Percentiles rank a stretch among this genome's conserved stretches.
phyloP scores from a whole-genome alignment of 2,797 vertebrate species.

The Pangasius mekongensis region DNA sequence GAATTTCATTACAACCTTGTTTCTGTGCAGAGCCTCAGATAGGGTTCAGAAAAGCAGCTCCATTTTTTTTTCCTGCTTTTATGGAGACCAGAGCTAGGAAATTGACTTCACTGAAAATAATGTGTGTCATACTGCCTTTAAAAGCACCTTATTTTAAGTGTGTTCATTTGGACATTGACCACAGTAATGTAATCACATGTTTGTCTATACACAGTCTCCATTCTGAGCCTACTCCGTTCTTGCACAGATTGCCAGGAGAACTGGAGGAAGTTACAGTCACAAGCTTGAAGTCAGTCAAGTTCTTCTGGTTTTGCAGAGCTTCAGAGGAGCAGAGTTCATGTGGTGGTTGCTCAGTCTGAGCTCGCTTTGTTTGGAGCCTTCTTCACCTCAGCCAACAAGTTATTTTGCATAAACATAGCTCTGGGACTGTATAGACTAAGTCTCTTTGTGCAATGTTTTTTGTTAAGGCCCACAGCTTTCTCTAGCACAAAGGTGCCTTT shows the following conservation, averaged over 20 bases:
- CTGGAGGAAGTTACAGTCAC: background rate
- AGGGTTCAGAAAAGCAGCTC: background rate
- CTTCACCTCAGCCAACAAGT: conserved; percentile 30
- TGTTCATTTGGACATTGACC: background rate
- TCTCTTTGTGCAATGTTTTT: conserved; percentile 3
- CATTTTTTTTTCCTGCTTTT: background rate
- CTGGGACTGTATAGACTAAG: background rate
- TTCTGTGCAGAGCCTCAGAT: background rate
- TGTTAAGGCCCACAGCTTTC: conserved; percentile 18
- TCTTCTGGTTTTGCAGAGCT: conserved; percentile 61
- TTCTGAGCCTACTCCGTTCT: background rate
- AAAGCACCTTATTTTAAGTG: background rate
- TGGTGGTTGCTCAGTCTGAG: conserved; percentile 28
- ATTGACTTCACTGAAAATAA: background rate
- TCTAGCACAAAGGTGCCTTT: conserved; percentile 14
- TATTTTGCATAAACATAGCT: conserved; percentile 33
- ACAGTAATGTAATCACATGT: background rate
- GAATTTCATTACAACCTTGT: conserved; percentile 9
- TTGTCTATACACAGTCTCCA: background rate
- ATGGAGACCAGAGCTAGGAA: background rate
- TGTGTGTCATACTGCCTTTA: background rate
- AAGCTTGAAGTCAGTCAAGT: conserved; percentile 66
- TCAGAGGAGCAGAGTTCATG: conserved; percentile 34
- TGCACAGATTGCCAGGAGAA: conserved; percentile 12
- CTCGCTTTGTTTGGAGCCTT: conserved; percentile 12